These are phyloP conservation scores for Ranitomeya imitator DNA, from an alignment of 2,113 vertebrate genomes.

Conservation along the genomic window DNA sequence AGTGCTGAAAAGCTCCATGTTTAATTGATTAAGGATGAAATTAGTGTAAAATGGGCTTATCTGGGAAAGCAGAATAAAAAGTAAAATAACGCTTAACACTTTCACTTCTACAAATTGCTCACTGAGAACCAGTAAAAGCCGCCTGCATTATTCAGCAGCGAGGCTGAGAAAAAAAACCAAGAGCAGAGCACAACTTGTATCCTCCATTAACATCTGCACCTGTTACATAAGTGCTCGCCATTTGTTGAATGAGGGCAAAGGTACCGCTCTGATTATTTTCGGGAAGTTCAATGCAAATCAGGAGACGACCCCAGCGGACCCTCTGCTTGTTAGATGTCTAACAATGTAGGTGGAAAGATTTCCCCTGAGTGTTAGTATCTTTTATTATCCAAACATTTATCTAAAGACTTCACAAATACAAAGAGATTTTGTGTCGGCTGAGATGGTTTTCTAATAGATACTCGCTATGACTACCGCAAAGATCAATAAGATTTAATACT, in stretches of 20 bases:
- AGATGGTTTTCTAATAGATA: background rate
- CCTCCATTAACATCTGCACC: background rate
- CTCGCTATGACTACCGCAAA: background rate
- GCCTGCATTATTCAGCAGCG: conserved; percentile 20
- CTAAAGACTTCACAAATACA: background rate
- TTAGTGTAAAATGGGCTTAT: background rate
- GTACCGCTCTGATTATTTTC: background rate
- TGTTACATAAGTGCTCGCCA: background rate
- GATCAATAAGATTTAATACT: background rate
- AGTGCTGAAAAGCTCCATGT: conserved; percentile 1
- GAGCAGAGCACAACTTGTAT: background rate
- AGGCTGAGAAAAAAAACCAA: background rate
- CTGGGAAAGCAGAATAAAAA: background rate
- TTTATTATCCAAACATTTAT: background rate
- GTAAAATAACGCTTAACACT: background rate
- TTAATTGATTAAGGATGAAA: conserved; percentile 36
- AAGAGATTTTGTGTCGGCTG: background rate
- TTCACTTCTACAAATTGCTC: conserved; percentile 13
- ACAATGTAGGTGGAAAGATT: background rate
- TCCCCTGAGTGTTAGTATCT: background rate
- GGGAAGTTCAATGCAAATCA: background rate
- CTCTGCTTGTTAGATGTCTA: background rate
- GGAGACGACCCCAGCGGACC: background rate
- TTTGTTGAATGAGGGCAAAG: background rate
- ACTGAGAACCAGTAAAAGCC: background rate